Percentiles rank a stretch among this genome's conserved stretches.
Conservation (phyloP, 2,888 invertebrate species). For the Terebella lapidaria region DNA sequence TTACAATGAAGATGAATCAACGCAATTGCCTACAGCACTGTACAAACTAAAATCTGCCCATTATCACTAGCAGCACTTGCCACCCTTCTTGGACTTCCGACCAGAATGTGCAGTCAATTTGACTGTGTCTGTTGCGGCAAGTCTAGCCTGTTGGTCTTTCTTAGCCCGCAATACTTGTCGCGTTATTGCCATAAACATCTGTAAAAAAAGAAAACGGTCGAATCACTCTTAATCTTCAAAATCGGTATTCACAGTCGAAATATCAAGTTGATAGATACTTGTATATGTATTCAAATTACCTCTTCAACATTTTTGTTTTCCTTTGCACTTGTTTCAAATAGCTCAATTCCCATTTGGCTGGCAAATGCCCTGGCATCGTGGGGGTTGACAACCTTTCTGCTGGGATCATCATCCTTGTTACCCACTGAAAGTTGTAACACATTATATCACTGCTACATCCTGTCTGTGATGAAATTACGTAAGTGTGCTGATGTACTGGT, state of each 20-base stretch:
- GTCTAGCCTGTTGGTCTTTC: slow-evolving; percentile 23
- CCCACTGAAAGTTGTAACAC: slow-evolving; percentile 49
- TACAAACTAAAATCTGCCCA: background rate
- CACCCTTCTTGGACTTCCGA: background rate
- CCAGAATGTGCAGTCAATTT: background rate
- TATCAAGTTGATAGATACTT: no score
- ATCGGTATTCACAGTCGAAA: no score
- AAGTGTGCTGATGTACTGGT: background rate
- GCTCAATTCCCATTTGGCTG: slow-evolving; percentile 90
- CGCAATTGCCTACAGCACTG: no score
- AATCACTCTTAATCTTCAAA: no score
- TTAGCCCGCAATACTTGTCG: slow-evolving; percentile 23
- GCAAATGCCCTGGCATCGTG: slow-evolving; percentile 97
- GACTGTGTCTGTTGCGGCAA: background rate
- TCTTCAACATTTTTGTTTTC: slow-evolving; percentile 99
- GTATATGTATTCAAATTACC: no score
- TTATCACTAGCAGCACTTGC: background rate
- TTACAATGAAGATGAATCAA: no score
- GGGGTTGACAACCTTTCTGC: slow-evolving; percentile 83
- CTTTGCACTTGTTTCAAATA: slow-evolving; percentile 98
- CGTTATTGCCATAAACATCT: slow-evolving; percentile 31
- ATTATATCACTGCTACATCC: no score
- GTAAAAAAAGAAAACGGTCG: slow-evolving; percentile 6
- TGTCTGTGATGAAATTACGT: background rate
- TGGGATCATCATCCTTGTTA: slow-evolving; percentile 52